phyloP scores from a whole-genome alignment of 2,888 invertebrate genomes.

The Phoenoteleia sp. region DNA sequence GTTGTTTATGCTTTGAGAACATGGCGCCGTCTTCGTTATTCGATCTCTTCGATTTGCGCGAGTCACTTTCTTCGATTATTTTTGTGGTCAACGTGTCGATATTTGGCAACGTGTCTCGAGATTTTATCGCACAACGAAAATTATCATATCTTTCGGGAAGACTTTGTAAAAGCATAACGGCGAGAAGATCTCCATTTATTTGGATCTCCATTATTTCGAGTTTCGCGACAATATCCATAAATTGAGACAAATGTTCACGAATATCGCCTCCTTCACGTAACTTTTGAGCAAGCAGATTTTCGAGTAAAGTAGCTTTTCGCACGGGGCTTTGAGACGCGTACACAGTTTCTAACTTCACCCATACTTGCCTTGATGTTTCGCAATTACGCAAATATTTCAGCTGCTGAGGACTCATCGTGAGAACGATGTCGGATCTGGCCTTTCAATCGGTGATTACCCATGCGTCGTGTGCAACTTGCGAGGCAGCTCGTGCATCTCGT shows the following conservation, averaged over 20 bases:
- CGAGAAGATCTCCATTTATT: constrained; percentile 36
- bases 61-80: constrained; percentile 1
- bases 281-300: constrained; percentile 6
- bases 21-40: too few species aligned
- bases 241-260: constrained; percentile 77
- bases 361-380: constrained; percentile 13
- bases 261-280: constrained; percentile 78
- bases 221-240: neutral
- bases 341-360: constrained; percentile 13
- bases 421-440: constrained; percentile 33
- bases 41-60: too few species aligned
- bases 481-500: neutral
- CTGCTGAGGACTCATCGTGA: constrained; percentile 25
- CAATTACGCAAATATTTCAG: constrained; percentile 30
- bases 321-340: constrained; percentile 41
- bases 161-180: constrained; percentile 43
- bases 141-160: neutral
- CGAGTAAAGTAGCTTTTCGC: constrained; percentile 13
- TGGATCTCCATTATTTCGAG: constrained; percentile 72
- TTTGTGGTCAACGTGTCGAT: neutral
- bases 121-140: neutral
- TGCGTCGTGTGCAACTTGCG: neutral
- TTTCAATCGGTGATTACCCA: neutral
- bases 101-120: neutral
- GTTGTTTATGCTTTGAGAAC: too few species aligned